Evolutionary conservation across 1,140 invertebrate species (phyloP).

Genomic region (Atta texana): DNA sequence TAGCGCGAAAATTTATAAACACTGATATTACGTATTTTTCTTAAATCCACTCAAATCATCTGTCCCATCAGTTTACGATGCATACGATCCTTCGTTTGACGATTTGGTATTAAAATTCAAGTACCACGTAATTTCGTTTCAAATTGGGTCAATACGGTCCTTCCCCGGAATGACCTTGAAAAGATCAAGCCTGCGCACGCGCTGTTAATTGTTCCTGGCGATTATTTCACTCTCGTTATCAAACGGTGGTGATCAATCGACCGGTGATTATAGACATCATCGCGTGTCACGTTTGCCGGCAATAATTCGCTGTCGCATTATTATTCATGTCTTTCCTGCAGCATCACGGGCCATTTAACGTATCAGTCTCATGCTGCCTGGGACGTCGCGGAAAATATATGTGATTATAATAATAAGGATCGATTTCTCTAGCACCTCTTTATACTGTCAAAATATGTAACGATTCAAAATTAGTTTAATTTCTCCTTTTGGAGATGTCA

Average conservation of each 20-base stretch:
- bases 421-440: background rate
- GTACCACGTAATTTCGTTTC: background rate
- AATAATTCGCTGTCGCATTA: conserved; percentile 53
- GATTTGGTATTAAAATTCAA: background rate
- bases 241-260: conserved; percentile 36
- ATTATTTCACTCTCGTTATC: conserved; percentile 54
- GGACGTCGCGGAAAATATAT: conserved; percentile 1
- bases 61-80: background rate
- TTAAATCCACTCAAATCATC: background rate
- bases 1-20: background rate
- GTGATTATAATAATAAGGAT: conserved; percentile 8
- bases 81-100: background rate
- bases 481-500: background rate
- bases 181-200: background rate
- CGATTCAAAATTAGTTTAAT: background rate
- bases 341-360: conserved; percentile 18
- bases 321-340: conserved; percentile 55
- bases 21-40: background rate
- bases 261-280: conserved; percentile 39
- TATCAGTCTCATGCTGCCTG: background rate
- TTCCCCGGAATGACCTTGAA: conserved; percentile 17
- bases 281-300: conserved; percentile 28
- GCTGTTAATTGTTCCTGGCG: conserved; percentile 27
- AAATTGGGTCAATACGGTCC: background rate
- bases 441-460: background rate